Percentiles rank a stretch among this genome's conserved stretches.
Conservation (phyloP, 2,113 vertebrate genomes). For the Eptatretus burgeri region DNA sequence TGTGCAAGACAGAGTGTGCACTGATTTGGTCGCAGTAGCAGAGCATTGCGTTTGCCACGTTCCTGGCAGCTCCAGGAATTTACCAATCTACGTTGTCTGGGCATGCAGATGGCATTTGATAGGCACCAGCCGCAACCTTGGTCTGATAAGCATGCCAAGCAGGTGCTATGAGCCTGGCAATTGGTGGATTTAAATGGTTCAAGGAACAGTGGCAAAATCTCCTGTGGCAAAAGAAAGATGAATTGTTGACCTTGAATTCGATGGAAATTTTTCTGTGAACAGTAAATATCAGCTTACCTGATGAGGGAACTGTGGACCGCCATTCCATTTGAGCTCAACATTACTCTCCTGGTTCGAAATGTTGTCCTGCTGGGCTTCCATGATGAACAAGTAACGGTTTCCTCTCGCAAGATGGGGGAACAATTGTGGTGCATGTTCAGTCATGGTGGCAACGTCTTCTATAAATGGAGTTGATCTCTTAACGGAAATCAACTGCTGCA, state of each 20-base stretch:
- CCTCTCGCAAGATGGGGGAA: background rate
- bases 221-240: constrained; percentile 18
- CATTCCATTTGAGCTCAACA: background rate
- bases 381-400: constrained; percentile 4
- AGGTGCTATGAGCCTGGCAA: constrained; percentile 34
- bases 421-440: background rate
- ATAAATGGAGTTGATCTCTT: too few relatives aligned
- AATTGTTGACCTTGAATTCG: too few relatives aligned
- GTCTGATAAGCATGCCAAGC: constrained; percentile 45
- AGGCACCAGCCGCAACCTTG: constrained; percentile 67
- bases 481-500: too few relatives aligned
- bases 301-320: too few relatives aligned
- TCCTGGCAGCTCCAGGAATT: constrained; percentile 14
- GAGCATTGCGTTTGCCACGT: constrained; percentile 18
- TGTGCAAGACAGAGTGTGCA: constrained; percentile 53
- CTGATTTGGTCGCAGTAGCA: constrained; percentile 37
- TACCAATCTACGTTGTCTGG: constrained; percentile 23
- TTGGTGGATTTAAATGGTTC: constrained; percentile 42
- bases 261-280: too few relatives aligned
- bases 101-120: constrained; percentile 19
- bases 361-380: constrained; percentile 5
- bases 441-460: background rate
- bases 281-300: too few relatives aligned
- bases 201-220: constrained; percentile 58
- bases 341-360: background rate